Percentiles rank a stretch among this genome's conserved stretches.
Evolutionary conservation across 2,113 vertebrate genomes (phyloP).

Genomic region (Macquaria australasica): DNA sequence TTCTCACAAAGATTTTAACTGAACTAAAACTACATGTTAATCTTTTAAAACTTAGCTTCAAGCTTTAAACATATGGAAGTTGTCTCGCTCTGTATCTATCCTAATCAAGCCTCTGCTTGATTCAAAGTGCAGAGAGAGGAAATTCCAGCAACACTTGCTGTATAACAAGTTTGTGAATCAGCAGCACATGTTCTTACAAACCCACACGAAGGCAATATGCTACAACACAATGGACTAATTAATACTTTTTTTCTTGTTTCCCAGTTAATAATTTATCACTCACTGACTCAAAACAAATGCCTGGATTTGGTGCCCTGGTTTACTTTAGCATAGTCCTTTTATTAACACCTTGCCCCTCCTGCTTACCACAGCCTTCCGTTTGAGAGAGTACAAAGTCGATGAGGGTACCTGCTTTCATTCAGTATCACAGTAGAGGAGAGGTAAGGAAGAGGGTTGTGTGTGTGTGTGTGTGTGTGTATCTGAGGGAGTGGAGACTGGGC

Average conservation of each 20-base stretch:
- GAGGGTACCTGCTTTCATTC: constrained; percentile 39
- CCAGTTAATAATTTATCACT: constrained; percentile 1
- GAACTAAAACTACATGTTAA: constrained; percentile 10
- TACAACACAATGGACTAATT: neutral
- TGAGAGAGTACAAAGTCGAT: constrained; percentile 18
- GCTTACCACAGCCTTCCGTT: neutral
- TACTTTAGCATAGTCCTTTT: constrained; percentile 50
- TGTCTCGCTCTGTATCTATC: constrained; percentile 17
- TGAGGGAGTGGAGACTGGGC: constrained; percentile 11
- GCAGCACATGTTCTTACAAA: constrained; percentile 29
- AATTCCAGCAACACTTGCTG: constrained; percentile 33
- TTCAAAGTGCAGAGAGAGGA: constrained; percentile 28
- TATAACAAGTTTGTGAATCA: constrained; percentile 36
- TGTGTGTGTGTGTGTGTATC: constrained; percentile 8
- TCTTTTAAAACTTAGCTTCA: constrained; percentile 29
- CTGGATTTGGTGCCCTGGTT: constrained; percentile 11
- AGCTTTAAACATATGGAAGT: constrained; percentile 17
- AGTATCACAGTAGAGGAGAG: constrained; percentile 8
- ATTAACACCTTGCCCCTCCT: constrained; percentile 31
- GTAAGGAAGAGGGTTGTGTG: constrained; percentile 3
- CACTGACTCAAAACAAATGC: neutral
- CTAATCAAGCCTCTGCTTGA: constrained; percentile 25
- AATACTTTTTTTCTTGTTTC: neutral
- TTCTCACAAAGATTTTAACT: constrained; percentile 5
- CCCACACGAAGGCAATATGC: constrained; percentile 5